A percentile compares a stretch with the other conserved stretches of the same genome.
Evolutionary conservation across 2,888 invertebrate genomes (phyloP).

Genomic region (Psococerastis gibbosa): DNA sequence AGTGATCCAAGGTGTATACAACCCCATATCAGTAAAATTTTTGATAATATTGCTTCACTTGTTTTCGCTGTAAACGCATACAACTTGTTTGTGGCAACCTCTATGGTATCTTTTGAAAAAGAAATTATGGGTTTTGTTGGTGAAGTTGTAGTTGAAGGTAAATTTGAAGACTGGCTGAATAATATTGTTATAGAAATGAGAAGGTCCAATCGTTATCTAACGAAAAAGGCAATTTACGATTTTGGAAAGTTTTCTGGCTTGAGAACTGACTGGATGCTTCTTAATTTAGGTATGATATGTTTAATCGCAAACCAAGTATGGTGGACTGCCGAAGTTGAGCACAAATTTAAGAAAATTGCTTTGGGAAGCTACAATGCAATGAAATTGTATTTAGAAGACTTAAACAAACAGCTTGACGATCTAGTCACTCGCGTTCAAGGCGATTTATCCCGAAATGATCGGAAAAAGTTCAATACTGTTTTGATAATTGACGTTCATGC

Average conservation of each 20-base stretch:
- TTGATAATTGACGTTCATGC: constrained; percentile 85
- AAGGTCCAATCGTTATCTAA: constrained; percentile 57
- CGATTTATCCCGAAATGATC: constrained; percentile 58
- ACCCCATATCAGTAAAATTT: constrained; percentile 92
- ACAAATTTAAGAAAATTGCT: constrained; percentile 52
- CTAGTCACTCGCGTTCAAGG: constrained; percentile 53
- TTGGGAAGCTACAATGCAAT: constrained; percentile 65
- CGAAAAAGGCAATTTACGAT: constrained; percentile 72
- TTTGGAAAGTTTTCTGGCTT: constrained; percentile 54
- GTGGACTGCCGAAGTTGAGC: constrained; percentile 93
- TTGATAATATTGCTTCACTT: constrained; percentile 69
- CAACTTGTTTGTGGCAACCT: constrained; percentile 48
- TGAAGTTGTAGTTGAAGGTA: constrained; percentile 51
- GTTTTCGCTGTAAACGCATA: constrained; percentile 44
- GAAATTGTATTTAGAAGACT: constrained; percentile 67
- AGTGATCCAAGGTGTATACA: constrained; percentile 69
- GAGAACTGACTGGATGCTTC: constrained; percentile 72
- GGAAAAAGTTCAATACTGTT: constrained; percentile 72
- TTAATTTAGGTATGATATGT: constrained; percentile 75
- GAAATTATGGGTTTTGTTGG: constrained; percentile 69
- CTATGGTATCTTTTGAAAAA: constrained; percentile 73
- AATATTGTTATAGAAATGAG: constrained; percentile 69
- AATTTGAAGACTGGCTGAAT: constrained; percentile 89
- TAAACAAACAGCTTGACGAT: constrained; percentile 66
- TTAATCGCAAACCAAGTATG: constrained; percentile 75